Evolutionary conservation across 2,113 vertebrate species (phyloP).

Genomic region (Brachypteracias leptosomus): DNA sequence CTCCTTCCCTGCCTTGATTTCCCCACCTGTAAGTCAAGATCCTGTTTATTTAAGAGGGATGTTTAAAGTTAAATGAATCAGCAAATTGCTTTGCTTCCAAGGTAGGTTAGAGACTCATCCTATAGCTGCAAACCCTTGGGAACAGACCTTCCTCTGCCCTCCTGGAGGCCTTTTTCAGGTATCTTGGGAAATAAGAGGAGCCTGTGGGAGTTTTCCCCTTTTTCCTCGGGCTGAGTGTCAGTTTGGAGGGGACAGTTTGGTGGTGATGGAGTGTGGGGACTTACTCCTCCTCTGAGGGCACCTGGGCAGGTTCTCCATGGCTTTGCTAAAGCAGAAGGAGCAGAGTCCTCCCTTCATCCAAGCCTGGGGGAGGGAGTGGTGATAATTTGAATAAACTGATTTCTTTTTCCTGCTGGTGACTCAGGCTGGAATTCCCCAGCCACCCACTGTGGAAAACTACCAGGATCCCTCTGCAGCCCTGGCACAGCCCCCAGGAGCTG

Average conservation of each 20-base stretch:
- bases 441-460: constrained; percentile 43
- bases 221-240: neutral
- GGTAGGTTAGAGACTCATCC: no score
- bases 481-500: no score
- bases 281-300: neutral
- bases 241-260: neutral
- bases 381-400: constrained; percentile 3
- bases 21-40: neutral
- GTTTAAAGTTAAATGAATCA: neutral
- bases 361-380: neutral
- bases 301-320: neutral
- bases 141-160: no score
- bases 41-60: neutral
- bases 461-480: no score
- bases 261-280: neutral
- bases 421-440: constrained; percentile 38
- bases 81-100: neutral
- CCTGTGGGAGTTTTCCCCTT: neutral
- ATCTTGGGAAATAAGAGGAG: neutral
- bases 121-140: no score
- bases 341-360: neutral
- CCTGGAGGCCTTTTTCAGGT: no score
- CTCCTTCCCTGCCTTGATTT: neutral
- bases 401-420: neutral
- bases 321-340: neutral